phyloP scores from a whole-genome alignment of 2,797 vertebrate species.

The Neosilurus hyrtlii region DNA sequence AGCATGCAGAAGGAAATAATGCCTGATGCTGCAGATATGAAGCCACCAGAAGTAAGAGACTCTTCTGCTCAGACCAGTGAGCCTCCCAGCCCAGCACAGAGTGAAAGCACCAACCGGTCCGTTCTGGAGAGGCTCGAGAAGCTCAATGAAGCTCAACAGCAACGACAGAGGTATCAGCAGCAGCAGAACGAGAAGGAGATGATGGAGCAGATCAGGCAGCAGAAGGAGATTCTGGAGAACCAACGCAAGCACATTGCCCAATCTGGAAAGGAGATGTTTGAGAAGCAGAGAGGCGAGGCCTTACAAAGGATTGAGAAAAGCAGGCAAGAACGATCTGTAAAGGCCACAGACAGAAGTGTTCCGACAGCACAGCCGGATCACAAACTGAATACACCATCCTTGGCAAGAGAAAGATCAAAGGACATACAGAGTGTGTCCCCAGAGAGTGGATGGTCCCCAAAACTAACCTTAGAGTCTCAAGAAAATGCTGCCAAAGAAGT shows the following conservation, averaged over 20 bases:
- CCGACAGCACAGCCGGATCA: slow-evolving; percentile 65
- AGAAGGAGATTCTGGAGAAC: slow-evolving; percentile 51
- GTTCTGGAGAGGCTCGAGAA: slow-evolving; percentile 80
- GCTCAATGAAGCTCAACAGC: slow-evolving; percentile 83
- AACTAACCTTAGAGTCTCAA: slow-evolving; percentile 74
- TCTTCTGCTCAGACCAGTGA: slow-evolving; percentile 42
- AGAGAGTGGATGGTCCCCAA: slow-evolving; percentile 74
- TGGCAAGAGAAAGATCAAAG: slow-evolving; percentile 69
- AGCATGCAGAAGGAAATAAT: slow-evolving; percentile 74
- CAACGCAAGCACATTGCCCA: slow-evolving; percentile 82
- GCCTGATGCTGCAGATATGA: slow-evolving; percentile 27
- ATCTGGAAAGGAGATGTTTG: slow-evolving; percentile 72
- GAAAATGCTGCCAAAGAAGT: slow-evolving; percentile 65
- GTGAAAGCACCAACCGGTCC: slow-evolving; percentile 6
- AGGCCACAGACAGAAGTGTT: slow-evolving; percentile 63
- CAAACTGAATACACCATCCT: slow-evolving; percentile 63
- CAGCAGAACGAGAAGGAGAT: slow-evolving; percentile 81
- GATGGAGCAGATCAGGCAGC: slow-evolving; percentile 76
- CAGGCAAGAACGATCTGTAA: slow-evolving; percentile 58
- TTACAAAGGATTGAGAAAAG: slow-evolving; percentile 76
- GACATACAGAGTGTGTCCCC: slow-evolving; percentile 42
- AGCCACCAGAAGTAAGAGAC: slow-evolving; percentile 41
- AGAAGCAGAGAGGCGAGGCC: slow-evolving; percentile 77
- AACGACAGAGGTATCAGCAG: slow-evolving; percentile 82
- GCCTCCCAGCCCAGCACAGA: slow-evolving; percentile 28